Base-by-base conservation (phyloP, 1,140 invertebrate genomes). In the Polyergus mexicanus region DNA sequence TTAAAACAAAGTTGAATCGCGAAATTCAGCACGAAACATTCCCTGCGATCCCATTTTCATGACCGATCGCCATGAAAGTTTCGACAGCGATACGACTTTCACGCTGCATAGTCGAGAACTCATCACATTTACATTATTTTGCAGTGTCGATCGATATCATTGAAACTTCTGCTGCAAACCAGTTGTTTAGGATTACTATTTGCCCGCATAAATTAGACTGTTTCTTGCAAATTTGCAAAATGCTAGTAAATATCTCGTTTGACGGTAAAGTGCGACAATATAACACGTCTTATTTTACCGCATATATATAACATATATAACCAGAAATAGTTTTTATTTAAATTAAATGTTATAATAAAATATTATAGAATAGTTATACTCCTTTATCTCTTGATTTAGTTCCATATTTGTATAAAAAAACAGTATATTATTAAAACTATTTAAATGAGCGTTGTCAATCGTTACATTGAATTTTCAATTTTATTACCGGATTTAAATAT, bases 51-150 rank as follows among this genome's bases (percentile, higher is more conserved):
- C 19, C 56, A 72, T 68, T 56, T 83, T 72, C 78, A 83, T 83
- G 78, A 83, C 68, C 68, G 78, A 83, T 83, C 54, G 68, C 78
- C 78, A 47, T 38, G 41, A 83, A 83, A 83, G 78, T 83, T 83
- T 74, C 54, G 78, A 83, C 78, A 83, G 68, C 56, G 41, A 83
- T 72, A 83, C 68, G 78, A 83, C 78, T 83, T 83, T 62, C 78
- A 47, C 25, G 32, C 51, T 16, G 35, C 16, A 19, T 81, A 81
- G 25, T 38, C 41, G 56, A 41, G 8, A 83, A 62, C 68, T 83
- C 68, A 74, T 74, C 68, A 62, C 78, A 62, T 83, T 83, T 83
- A 81, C 78, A 58, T 72, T 81, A 83, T 68, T 83, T 74, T 22
- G 25, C 54, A n/a, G 13, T 54, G 74, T 81, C 78, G 54, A 81